Evolutionary conservation across 2,888 invertebrate species (phyloP).

Genomic region (Lasioglossum marginatum): DNA sequence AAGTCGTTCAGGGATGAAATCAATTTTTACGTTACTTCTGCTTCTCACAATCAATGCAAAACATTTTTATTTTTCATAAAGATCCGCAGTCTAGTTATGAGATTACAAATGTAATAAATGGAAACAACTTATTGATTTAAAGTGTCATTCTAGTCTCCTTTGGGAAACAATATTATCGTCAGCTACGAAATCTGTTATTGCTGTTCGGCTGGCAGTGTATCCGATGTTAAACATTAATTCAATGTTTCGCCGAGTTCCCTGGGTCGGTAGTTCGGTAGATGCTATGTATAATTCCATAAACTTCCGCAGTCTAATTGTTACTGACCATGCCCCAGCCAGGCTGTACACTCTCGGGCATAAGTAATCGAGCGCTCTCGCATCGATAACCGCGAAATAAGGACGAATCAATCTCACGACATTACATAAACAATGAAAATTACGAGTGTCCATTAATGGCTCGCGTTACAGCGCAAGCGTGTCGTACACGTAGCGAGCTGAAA

Average conservation of each 20-base stretch:
- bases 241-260: background rate
- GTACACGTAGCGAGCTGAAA: background rate
- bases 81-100: too few species aligned
- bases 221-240: background rate
- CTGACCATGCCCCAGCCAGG: background rate
- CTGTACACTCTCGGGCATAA: background rate
- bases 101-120: too few species aligned
- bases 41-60: too few species aligned
- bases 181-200: background rate
- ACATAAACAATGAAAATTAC: background rate
- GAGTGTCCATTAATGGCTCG: background rate
- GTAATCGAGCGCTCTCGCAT: background rate
- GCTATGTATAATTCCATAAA: conserved; percentile 15
- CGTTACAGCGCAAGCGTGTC: background rate
- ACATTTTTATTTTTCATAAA: too few species aligned
- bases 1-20: too few species aligned
- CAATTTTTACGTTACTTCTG: too few species aligned
- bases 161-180: background rate
- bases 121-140: background rate
- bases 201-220: background rate
- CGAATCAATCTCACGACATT: background rate
- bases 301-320: conserved; percentile 15
- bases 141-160: background rate
- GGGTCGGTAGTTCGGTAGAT: background rate
- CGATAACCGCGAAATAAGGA: background rate